phyloP scores from a whole-genome alignment of 2,113 vertebrate genomes.

The Microcebus tavaratra region DNA sequence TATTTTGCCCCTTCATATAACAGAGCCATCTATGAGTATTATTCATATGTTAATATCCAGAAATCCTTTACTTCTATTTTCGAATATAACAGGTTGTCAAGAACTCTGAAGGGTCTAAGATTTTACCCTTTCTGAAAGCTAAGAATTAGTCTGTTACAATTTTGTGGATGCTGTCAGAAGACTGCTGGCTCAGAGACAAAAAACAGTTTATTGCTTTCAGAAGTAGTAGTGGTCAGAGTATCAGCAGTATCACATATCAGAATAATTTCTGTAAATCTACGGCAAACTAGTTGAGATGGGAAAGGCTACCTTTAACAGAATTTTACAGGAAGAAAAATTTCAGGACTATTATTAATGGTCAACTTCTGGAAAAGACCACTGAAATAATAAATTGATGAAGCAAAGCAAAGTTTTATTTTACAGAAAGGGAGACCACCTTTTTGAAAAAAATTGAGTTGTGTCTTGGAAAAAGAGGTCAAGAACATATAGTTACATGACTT shows the following conservation, averaged over 20 bases:
- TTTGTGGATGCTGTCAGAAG: neutral
- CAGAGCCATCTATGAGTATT: neutral
- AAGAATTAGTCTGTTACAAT: neutral
- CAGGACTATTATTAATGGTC: neutral
- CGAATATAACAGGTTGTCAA: conserved; percentile 37
- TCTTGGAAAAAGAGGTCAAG: neutral
- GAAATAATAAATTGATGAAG: neutral
- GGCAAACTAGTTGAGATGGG: neutral
- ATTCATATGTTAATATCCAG: neutral
- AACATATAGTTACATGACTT: neutral
- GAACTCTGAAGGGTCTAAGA: neutral
- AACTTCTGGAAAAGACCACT: neutral
- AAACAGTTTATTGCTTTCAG: neutral
- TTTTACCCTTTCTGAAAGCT: neutral
- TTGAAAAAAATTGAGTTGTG: neutral
- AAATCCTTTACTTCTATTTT: conserved; percentile 23
- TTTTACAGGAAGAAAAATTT: neutral
- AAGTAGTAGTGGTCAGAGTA: neutral
- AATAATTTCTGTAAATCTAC: neutral
- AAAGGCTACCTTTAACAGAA: neutral
- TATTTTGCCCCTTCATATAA: conserved; percentile 31
- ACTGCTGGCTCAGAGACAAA: neutral
- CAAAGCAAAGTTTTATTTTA: neutral
- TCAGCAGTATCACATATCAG: neutral
- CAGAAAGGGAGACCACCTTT: neutral